Percentiles rank a stretch among this genome's conserved stretches.
phyloP scores from a whole-genome alignment of 1,140 invertebrate species.

The Cylas formicarius region DNA sequence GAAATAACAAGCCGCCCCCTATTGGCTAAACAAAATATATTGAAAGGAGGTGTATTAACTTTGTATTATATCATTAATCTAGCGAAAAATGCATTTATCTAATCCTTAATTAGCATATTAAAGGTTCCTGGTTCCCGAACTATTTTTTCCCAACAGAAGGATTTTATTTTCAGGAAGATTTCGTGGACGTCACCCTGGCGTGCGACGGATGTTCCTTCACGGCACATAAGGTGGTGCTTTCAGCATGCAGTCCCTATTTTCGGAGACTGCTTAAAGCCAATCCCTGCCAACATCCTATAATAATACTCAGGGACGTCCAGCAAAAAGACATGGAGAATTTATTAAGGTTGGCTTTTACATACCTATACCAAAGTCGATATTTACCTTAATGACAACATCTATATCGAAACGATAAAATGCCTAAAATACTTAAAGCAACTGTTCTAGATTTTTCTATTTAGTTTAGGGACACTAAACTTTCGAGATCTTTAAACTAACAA shows the following conservation, averaged over 20 bases:
- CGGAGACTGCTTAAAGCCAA: constrained; percentile 82
- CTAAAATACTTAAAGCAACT: too few relatives aligned
- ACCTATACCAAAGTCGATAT: not conserved
- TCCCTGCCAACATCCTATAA: constrained; percentile 89
- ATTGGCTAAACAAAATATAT: too few relatives aligned
- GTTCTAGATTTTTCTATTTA: too few relatives aligned
- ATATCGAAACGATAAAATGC: too few relatives aligned
- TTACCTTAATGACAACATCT: too few relatives aligned
- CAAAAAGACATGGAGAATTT: constrained; percentile 85
- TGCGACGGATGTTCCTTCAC: constrained; percentile 82
- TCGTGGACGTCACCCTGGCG: constrained; percentile 86
- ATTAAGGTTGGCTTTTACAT: constrained; percentile 62
- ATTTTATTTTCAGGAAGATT: constrained; percentile 53
- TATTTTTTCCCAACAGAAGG: not conserved
- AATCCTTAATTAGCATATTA: too few relatives aligned
- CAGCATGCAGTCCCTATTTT: constrained; percentile 89
- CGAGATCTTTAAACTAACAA: too few relatives aligned
- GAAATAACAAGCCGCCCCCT: too few relatives aligned
- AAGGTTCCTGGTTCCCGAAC: not conserved
- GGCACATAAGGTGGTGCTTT: constrained; percentile 86
- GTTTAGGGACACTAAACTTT: too few relatives aligned
- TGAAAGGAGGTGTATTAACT: too few relatives aligned
- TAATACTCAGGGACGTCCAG: constrained; percentile 82
- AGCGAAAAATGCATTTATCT: too few relatives aligned
- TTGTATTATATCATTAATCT: too few relatives aligned